Evolutionary conservation across 2,113 vertebrate genomes (phyloP).

Genomic region (Hippocampus zosterae): DNA sequence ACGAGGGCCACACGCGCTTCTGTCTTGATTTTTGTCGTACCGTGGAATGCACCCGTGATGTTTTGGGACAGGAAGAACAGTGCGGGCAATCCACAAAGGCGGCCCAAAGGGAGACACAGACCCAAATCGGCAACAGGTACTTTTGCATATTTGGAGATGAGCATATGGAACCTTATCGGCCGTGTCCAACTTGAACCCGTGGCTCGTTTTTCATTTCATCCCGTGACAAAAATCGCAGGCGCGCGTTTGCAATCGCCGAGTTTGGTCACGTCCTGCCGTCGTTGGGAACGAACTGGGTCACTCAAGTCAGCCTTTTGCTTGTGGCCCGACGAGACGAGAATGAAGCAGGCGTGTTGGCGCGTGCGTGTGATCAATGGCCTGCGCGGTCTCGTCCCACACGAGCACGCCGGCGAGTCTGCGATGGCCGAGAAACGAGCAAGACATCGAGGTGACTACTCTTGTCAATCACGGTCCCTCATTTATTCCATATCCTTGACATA

Average conservation of each 20-base stretch:
- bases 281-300: conserved; percentile 44
- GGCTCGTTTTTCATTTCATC: not conserved
- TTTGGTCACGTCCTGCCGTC: not conserved
- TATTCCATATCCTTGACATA: not conserved
- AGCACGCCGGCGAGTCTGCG: conserved; percentile 36
- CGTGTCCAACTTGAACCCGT: not conserved
- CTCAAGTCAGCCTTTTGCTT: conserved; percentile 38
- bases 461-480: conserved; percentile 23
- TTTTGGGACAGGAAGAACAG: conserved; percentile 78
- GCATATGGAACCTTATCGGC: not conserved
- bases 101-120: conserved; percentile 75
- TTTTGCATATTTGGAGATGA: conserved; percentile 1
- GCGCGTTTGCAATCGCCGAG: not conserved
- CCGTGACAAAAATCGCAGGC: not conserved
- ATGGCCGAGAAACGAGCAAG: not conserved
- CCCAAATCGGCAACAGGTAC: conserved; percentile 76
- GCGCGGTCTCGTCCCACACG: conserved; percentile 30
- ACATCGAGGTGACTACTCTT: conserved; percentile 38
- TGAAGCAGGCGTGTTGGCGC: not conserved
- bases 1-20: conserved; percentile 7
- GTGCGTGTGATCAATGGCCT: conserved; percentile 13
- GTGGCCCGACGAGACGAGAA: conserved; percentile 20
- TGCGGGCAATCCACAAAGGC: conserved; percentile 75
- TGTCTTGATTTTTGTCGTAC: conserved; percentile 31
- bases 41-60: conserved; percentile 73